Conservation (phyloP, 2,888 invertebrate genomes). For the Drosophila pseudotakahashii region DNA sequence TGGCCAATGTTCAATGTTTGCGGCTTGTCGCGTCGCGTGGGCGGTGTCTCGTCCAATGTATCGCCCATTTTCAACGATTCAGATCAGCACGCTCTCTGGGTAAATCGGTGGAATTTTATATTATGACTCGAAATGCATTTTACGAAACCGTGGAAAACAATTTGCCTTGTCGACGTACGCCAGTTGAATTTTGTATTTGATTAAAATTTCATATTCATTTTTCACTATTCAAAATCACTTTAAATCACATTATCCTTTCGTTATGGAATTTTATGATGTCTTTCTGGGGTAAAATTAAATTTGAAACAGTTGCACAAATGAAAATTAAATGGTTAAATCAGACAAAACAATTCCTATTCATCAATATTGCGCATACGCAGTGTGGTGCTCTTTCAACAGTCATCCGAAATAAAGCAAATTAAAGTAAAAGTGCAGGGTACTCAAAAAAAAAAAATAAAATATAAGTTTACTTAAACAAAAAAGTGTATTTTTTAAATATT, state of each 20-base stretch:
- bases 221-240: slow-evolving; percentile 38
- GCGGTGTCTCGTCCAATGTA: slow-evolving; percentile 68
- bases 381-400: slow-evolving; percentile 21
- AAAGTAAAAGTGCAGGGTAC: not conserved
- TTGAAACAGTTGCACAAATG: slow-evolving; percentile 11
- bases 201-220: slow-evolving; percentile 3
- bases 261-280: slow-evolving; percentile 12
- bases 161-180: slow-evolving; percentile 29
- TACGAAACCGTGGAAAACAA: slow-evolving; percentile 31
- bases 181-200: slow-evolving; percentile 20
- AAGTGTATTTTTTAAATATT: not conserved
- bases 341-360: slow-evolving; percentile 1
- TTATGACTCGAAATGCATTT: slow-evolving; percentile 38
- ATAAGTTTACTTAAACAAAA: not conserved
- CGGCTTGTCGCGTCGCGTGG: slow-evolving; percentile 79
- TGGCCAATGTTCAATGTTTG: slow-evolving; percentile 74
- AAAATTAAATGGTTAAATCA: slow-evolving; percentile 18
- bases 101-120: slow-evolving; percentile 17
- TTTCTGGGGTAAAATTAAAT: slow-evolving; percentile 20
- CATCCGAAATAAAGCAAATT: not conserved
- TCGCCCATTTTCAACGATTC: slow-evolving; percentile 73
- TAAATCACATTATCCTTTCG: slow-evolving; percentile 14
- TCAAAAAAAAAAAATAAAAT: not conserved
- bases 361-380: slow-evolving; percentile 50
- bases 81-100: slow-evolving; percentile 3